These are phyloP conservation scores for Chionomys nivalis DNA, from an alignment of 2,113 vertebrate genomes.

Conservation along the genomic window DNA sequence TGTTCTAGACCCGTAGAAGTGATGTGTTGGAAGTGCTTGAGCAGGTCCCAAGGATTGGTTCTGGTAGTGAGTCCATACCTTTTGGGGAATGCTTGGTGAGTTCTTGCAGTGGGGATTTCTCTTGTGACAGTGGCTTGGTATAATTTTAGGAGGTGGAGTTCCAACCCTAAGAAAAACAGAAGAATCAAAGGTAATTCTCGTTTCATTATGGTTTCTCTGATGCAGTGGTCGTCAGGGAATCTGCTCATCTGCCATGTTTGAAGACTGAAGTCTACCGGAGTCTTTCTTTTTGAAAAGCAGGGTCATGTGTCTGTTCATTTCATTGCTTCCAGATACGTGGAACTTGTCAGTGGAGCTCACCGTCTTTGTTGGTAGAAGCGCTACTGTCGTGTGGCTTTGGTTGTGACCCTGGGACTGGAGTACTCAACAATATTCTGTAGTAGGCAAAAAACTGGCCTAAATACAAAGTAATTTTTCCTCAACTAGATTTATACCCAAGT, in stretches of 20 bases:
- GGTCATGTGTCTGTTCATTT: background rate
- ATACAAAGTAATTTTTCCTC: slow-evolving; percentile 26
- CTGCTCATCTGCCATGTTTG: background rate
- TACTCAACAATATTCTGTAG: background rate
- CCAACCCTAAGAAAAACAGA: background rate
- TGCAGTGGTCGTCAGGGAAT: background rate
- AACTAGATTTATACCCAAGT: background rate
- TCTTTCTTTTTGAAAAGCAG: slow-evolving; percentile 25
- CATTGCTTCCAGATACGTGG: background rate
- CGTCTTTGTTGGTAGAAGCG: background rate
- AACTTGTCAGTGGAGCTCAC: background rate
- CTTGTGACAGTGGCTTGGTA: background rate
- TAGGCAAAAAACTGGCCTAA: slow-evolving; percentile 17
- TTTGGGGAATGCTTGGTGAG: background rate
- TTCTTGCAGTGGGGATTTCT: background rate
- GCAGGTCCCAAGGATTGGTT: background rate
- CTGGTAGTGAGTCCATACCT: background rate
- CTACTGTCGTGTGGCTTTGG: background rate
- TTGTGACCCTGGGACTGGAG: background rate
- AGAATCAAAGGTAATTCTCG: background rate
- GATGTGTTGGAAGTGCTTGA: background rate
- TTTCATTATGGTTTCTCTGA: background rate
- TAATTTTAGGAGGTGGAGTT: background rate
- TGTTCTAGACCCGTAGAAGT: background rate
- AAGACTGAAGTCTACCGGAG: background rate